Evolutionary conservation across 2,888 invertebrate species (phyloP).

Genomic region (Ecdyonurus torrentis): DNA sequence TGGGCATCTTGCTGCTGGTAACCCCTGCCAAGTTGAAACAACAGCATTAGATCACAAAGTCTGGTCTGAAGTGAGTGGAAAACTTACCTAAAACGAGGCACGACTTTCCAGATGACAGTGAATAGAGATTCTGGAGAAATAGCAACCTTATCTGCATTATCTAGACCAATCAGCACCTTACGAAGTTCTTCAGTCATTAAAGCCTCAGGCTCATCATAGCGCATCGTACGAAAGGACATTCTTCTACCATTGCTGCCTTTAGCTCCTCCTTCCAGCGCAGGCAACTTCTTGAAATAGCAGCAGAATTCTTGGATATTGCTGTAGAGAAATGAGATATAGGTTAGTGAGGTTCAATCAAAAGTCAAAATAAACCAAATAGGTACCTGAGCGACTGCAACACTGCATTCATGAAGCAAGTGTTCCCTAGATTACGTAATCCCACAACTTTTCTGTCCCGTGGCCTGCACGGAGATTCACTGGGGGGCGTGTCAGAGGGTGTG

Average conservation of each 20-base stretch:
- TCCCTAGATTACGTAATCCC: slow-evolving; percentile 63
- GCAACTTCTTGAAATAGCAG: slow-evolving; percentile 61
- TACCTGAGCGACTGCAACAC: slow-evolving; percentile 58
- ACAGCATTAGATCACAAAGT: not conserved
- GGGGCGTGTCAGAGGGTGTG: not conserved
- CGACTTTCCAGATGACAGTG: slow-evolving; percentile 69
- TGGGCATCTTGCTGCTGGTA: slow-evolving; percentile 80
- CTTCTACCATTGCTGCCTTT: slow-evolving; percentile 28
- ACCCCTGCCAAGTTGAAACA: slow-evolving; percentile 28
- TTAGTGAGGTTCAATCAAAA: not conserved
- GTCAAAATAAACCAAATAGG: slow-evolving; percentile 8
- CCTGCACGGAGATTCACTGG: slow-evolving; percentile 4
- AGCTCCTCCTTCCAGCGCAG: slow-evolving; percentile 45
- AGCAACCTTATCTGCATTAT: slow-evolving; percentile 53
- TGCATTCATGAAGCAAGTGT: slow-evolving; percentile 77
- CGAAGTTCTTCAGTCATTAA: slow-evolving; percentile 63
- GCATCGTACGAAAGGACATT: slow-evolving; percentile 41
- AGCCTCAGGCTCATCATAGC: slow-evolving; percentile 42
- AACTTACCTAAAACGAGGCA: slow-evolving; percentile 49
- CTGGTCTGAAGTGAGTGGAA: not conserved
- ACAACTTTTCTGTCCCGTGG: slow-evolving; percentile 43
- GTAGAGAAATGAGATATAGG: slow-evolving; percentile 17
- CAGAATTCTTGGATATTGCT: slow-evolving; percentile 73
- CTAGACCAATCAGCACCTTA: slow-evolving; percentile 54
- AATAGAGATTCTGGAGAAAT: slow-evolving; percentile 69